These are phyloP conservation scores for Sesia bembeciformis DNA, from an alignment of 2,888 invertebrate genomes.

Conservation along the genomic window DNA sequence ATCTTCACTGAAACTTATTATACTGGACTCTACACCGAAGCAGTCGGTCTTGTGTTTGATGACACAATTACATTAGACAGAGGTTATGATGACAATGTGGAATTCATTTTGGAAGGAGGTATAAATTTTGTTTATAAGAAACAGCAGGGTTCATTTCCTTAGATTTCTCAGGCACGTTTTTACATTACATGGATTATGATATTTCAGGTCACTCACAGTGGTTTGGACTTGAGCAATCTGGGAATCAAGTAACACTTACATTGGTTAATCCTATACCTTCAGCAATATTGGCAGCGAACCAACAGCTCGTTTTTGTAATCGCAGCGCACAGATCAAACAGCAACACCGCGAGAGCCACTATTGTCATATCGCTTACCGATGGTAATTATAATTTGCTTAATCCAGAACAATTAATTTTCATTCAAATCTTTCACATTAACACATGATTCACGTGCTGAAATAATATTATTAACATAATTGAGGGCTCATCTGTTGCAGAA, in stretches of 20 bases:
- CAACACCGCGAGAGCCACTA: slow-evolving; percentile 13
- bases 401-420: neutral
- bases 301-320: slow-evolving; percentile 19
- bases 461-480: too few species aligned
- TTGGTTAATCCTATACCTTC: slow-evolving; percentile 16
- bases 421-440: too few species aligned
- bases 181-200: slow-evolving; percentile 1
- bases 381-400: slow-evolving; percentile 9
- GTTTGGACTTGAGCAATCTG: slow-evolving; percentile 2
- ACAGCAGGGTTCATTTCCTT: neutral
- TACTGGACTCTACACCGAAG: slow-evolving; percentile 18
- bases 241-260: slow-evolving; percentile 11
- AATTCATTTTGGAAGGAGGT: slow-evolving; percentile 25
- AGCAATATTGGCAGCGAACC: slow-evolving; percentile 18
- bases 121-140: neutral
- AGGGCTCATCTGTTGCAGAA: slow-evolving; percentile 10
- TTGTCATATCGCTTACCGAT: slow-evolving; percentile 16
- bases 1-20: slow-evolving; percentile 17
- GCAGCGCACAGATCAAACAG: slow-evolving; percentile 16
- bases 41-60: slow-evolving; percentile 14
- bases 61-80: slow-evolving; percentile 15
- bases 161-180: neutral
- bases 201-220: slow-evolving; percentile 12
- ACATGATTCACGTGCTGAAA: too few species aligned
- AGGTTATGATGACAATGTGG: slow-evolving; percentile 19